These are phyloP conservation scores for Tetranychus truncatus DNA, from an alignment of 2,888 invertebrate species.

Conservation along the genomic window DNA sequence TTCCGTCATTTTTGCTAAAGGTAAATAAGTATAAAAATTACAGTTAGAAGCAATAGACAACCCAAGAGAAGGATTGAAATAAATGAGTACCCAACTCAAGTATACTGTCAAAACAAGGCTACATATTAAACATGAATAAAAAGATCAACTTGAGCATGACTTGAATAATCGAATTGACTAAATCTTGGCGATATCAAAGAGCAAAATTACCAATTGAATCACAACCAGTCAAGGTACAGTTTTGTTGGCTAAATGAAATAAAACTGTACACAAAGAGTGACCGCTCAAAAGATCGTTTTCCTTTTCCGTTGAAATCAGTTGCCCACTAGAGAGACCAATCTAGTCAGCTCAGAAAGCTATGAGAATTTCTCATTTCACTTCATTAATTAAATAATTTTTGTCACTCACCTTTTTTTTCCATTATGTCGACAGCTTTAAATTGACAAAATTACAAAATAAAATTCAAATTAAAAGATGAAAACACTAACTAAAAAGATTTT, in stretches of 20 bases:
- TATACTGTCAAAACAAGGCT: too few relatives aligned
- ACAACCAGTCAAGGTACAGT: background rate
- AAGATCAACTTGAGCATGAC: too few relatives aligned
- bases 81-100: background rate
- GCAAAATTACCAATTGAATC: background rate
- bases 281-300: background rate
- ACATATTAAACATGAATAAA: too few relatives aligned
- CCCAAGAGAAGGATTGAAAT: background rate
- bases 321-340: background rate
- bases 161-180: too few relatives aligned
- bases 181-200: too few relatives aligned
- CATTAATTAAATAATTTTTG: background rate
- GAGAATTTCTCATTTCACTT: background rate
- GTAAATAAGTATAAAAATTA: background rate
- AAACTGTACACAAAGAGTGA: background rate
- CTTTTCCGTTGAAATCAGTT: background rate
- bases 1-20: background rate
- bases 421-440: background rate
- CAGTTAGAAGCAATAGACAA: background rate
- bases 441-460: background rate
- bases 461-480: background rate
- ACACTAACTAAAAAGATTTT: background rate
- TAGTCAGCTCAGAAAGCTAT: background rate
- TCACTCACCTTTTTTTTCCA: background rate
- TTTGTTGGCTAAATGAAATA: background rate